Evolutionary conservation across 2,797 vertebrate genomes (phyloP).

Genomic region (Scolopax bukidnonensis): DNA sequence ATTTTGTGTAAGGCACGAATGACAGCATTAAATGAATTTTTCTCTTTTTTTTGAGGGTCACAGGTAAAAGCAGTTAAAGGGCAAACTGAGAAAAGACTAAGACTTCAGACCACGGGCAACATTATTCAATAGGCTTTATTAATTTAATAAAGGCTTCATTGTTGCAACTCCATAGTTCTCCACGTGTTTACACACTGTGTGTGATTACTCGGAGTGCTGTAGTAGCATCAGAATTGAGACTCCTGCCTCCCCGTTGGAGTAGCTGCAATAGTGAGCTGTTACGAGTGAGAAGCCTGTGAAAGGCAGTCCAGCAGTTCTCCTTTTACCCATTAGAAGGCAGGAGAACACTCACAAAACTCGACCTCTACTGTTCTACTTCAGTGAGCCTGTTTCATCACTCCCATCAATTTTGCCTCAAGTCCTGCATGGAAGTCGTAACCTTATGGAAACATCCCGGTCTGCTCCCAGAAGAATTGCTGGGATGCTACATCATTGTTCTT

Average conservation of each 20-base stretch:
- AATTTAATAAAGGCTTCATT: background rate
- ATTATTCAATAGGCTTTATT: background rate
- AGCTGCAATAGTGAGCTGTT: background rate
- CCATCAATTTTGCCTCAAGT: background rate
- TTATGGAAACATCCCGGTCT: background rate
- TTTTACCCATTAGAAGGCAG: slow-evolving; percentile 51
- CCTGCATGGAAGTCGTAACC: background rate
- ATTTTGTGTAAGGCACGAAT: background rate
- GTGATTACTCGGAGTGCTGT: background rate
- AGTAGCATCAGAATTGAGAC: background rate
- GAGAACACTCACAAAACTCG: background rate
- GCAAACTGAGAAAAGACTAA: background rate
- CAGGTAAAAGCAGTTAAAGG: background rate
- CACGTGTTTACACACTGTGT: fast-evolving
- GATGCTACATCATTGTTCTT: background rate
- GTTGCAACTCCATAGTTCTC: background rate
- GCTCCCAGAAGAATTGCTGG: background rate
- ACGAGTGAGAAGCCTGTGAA: background rate
- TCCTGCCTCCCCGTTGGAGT: background rate
- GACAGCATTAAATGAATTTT: background rate
- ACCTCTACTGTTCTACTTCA: background rate
- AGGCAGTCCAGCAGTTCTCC: background rate
- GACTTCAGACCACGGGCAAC: background rate
- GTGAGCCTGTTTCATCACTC: background rate
- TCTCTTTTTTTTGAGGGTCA: background rate